phyloP scores from a whole-genome alignment of 2,113 vertebrate species.

The Microcebus ravelobensis region DNA sequence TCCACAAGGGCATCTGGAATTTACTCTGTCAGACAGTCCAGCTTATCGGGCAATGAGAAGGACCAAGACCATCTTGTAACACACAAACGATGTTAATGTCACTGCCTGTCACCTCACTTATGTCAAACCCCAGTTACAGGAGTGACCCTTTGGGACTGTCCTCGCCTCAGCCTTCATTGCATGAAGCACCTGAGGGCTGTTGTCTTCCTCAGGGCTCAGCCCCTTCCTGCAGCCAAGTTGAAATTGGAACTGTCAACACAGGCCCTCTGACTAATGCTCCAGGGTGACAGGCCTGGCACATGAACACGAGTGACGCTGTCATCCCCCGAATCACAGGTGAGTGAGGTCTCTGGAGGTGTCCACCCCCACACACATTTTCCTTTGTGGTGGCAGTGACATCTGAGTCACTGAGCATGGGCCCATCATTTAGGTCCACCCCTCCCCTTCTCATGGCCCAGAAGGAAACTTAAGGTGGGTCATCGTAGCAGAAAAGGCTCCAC shows the following conservation, averaged over 20 bases:
- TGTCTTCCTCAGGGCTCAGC: neutral
- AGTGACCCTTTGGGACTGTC: neutral
- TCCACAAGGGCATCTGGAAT: slow-evolving; percentile 36
- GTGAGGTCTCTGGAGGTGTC: neutral
- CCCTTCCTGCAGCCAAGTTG: neutral
- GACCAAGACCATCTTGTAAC: neutral
- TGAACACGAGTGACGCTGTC: neutral
- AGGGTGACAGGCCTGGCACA: neutral
- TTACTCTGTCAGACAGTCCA: slow-evolving; percentile 13
- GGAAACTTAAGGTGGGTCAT: neutral
- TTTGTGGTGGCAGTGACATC: slow-evolving; percentile 13
- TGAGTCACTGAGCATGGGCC: neutral
- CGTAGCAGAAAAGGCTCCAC: neutral
- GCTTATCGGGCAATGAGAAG: neutral
- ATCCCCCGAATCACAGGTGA: neutral
- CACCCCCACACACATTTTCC: neutral
- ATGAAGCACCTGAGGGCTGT: neutral
- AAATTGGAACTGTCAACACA: neutral
- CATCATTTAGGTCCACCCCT: neutral
- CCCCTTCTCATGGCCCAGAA: neutral
- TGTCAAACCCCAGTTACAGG: neutral
- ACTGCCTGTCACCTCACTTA: neutral
- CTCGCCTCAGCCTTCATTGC: neutral
- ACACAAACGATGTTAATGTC: neutral
- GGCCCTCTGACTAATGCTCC: neutral